Base-by-base conservation (phyloP, 64 coral and sea anemone species). In the Porites lutea region DNA sequence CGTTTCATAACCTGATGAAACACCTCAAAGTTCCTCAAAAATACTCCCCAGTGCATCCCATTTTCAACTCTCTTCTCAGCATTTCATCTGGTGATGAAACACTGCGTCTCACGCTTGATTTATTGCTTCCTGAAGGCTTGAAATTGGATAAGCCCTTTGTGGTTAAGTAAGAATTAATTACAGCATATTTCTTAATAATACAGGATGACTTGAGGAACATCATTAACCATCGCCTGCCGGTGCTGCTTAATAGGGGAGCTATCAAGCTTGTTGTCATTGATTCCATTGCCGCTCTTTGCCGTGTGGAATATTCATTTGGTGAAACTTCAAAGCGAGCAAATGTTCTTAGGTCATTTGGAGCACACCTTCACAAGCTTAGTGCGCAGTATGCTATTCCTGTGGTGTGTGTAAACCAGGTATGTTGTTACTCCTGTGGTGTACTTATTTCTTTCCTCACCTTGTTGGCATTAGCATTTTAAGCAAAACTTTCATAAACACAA, bases 321-420 rank as follows among this genome's bases (percentile, higher is more conserved):
- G 94, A 98, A 81, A 96, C 83, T 21, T 84, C 61, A 4, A 66
- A 96, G 69, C 86, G 96, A 73, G 88, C 90, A 21, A 93, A 98
- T 16, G 91, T 85, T 73, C 65, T 98, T 10, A 95, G 87, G 44
- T 96, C 86, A n/a, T 90, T 98, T 93, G 96, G 96, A 59, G 96
- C 94, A 75, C 75, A 88, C 16, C 79, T 98, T 74, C 93, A 93
- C 48, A 90, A 82, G 53, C 62, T 98, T 12, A 93, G 94, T 65
- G 60, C 49, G 65, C 79, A 88, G 23, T 72, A 95, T 88, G 79
- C 73, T 58, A 89, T 91, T 71, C 79, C 90, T 21, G 90, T 98
- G 4, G 77, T 98, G 10, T 98, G 96, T 83, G 91, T 98, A 14
- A 98, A 98, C 80, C 96, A 98, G 96, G 96, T 98, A 49, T 69